phyloP scores from a whole-genome alignment of 2,113 vertebrate genomes.

The Oncorhynchus nerka region DNA sequence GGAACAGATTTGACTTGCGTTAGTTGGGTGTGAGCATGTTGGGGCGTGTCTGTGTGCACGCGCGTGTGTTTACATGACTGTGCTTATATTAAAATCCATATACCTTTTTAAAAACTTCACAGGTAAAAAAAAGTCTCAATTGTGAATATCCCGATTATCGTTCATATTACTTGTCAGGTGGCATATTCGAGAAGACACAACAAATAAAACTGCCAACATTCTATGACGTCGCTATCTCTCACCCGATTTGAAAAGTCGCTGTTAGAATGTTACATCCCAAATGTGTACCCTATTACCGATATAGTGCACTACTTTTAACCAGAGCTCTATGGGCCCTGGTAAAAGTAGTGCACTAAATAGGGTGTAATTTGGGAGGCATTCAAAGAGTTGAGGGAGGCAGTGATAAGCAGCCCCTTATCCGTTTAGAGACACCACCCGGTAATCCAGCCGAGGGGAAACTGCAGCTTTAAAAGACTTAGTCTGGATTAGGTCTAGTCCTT shows the following conservation, averaged over 20 bases:
- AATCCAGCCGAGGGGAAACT: slow-evolving; percentile 68
- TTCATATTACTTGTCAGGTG: slow-evolving; percentile 63
- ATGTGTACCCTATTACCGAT: too few relatives aligned
- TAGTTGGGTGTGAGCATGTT: neutral
- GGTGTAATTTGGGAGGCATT: too few relatives aligned
- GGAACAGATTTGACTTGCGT: slow-evolving; percentile 25
- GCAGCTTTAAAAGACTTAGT: slow-evolving; percentile 76
- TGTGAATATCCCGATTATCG: slow-evolving; percentile 67
- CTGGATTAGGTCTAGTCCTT: slow-evolving; percentile 79
- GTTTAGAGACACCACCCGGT: slow-evolving; percentile 75
- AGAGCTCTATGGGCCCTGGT: too few relatives aligned
- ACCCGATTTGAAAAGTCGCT: slow-evolving; percentile 56
- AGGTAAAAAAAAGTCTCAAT: slow-evolving; percentile 48
- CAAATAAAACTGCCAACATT: slow-evolving; percentile 31
- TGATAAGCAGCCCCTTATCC: slow-evolving; percentile 77
- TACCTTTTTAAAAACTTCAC: slow-evolving; percentile 33
- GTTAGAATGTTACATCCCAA: slow-evolving; percentile 1
- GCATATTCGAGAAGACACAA: slow-evolving; percentile 60
- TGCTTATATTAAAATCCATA: slow-evolving; percentile 49
- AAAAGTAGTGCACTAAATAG: too few relatives aligned
- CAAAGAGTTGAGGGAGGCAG: slow-evolving; percentile 69
- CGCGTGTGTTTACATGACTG: too few relatives aligned
- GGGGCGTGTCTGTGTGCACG: neutral
- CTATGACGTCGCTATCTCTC: slow-evolving; percentile 48
- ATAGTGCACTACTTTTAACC: too few relatives aligned